Evolutionary conservation across 2,888 invertebrate genomes (phyloP).

Genomic region (Steinernema hermaphroditum): DNA sequence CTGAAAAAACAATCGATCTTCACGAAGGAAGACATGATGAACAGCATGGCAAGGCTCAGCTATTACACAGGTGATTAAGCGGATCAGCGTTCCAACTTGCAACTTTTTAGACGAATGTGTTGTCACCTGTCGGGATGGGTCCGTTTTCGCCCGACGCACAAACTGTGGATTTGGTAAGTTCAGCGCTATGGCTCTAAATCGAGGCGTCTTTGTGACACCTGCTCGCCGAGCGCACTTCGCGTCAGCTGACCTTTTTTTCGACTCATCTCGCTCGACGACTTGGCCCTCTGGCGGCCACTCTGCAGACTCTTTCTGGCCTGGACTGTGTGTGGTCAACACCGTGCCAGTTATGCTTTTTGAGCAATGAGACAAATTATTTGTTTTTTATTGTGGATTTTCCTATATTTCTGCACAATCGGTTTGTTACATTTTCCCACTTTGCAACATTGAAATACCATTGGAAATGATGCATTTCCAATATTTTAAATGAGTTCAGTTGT

Average conservation of each 20-base stretch:
- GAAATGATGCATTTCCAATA: no score
- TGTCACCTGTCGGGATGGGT: not conserved
- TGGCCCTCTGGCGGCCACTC: not conserved
- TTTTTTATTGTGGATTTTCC: not conserved
- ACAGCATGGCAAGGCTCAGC: not conserved
- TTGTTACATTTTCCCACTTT: not conserved
- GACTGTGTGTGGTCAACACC: conserved; percentile 4
- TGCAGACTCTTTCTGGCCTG: not conserved
- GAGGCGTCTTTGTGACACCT: not conserved
- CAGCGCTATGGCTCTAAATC: not conserved
- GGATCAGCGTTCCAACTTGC: not conserved
- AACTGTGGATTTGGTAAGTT: conserved; percentile 20
- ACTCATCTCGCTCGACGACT: conserved; percentile 7
- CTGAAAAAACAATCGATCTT: not conserved
- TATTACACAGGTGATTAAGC: not conserved
- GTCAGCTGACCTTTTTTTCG: conserved; percentile 21
- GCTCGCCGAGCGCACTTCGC: conserved; percentile 1
- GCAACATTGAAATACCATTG: no score
- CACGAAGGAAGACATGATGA: not conserved
- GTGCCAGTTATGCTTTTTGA: not conserved
- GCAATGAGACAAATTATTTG: not conserved
- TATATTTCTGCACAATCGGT: not conserved
- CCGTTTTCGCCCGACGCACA: not conserved
- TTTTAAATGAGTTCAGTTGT: no score
- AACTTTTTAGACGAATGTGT: not conserved